Conservation (phyloP, 2,888 invertebrate genomes). For the Autographa gamma region DNA sequence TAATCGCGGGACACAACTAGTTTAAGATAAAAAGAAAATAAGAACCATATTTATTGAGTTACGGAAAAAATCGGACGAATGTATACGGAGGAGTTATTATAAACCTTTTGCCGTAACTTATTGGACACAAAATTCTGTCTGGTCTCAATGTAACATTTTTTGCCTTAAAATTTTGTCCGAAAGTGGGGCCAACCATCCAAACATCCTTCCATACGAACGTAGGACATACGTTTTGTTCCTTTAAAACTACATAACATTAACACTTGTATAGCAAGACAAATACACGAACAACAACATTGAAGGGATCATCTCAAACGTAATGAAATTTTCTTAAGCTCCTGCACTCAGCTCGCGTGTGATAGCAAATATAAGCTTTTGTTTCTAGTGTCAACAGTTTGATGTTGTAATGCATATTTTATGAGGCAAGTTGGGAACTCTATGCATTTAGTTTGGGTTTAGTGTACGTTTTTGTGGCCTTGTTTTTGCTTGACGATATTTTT, state of each 20-base stretch:
- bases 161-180: too few relatives aligned
- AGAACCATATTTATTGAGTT: too few relatives aligned
- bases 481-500: neutral
- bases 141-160: too few relatives aligned
- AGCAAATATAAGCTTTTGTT: slow-evolving; percentile 23
- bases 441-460: slow-evolving; percentile 22
- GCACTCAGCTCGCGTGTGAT: slow-evolving; percentile 26
- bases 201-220: neutral
- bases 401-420: slow-evolving; percentile 45
- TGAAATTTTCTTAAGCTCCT: slow-evolving; percentile 52
- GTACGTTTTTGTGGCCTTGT: slow-evolving; percentile 7
- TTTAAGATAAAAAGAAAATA: too few relatives aligned
- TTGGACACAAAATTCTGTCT: too few relatives aligned
- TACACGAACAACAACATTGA: slow-evolving; percentile 23
- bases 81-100: too few relatives aligned
- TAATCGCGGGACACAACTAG: too few relatives aligned
- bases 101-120: too few relatives aligned
- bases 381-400: slow-evolving; percentile 37
- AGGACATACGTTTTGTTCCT: slow-evolving; percentile 1
- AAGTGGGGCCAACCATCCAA: too few relatives aligned
- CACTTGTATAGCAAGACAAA: slow-evolving; percentile 22
- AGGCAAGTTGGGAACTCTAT: slow-evolving; percentile 21
- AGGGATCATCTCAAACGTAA: slow-evolving; percentile 20
- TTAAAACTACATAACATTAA: neutral
- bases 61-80: too few relatives aligned